Percentiles rank a stretch among this genome's conserved stretches.
Conservation (phyloP, 2,113 vertebrate genomes). For the Raja brachyura region DNA sequence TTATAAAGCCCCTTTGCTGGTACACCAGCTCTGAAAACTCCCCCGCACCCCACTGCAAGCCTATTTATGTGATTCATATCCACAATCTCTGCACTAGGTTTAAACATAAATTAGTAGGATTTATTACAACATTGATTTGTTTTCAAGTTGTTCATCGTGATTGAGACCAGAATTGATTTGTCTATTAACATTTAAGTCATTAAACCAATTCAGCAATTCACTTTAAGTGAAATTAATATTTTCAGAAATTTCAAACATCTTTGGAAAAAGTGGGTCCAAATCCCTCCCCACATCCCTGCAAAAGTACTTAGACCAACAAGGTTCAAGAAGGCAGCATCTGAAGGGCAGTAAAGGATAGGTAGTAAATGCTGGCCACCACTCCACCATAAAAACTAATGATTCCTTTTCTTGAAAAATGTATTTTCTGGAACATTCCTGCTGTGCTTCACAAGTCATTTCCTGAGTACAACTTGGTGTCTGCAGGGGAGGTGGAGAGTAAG, state of each 20-base stretch:
- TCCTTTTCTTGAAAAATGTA: neutral
- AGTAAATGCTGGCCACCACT: too few relatives aligned
- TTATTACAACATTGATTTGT: neutral
- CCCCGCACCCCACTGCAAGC: too few relatives aligned
- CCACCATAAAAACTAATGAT: neutral
- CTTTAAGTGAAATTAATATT: neutral
- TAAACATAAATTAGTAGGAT: neutral
- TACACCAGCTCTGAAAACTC: neutral
- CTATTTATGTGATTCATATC: neutral
- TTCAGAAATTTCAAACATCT: neutral
- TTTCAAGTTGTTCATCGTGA: neutral
- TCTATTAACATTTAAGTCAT: neutral
- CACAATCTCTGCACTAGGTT: neutral
- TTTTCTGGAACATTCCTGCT: neutral
- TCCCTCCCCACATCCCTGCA: too few relatives aligned
- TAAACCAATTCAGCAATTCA: neutral
- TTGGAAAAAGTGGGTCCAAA: neutral
- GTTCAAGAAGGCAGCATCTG: too few relatives aligned
- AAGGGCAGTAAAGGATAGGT: too few relatives aligned
- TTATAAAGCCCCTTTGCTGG: too few relatives aligned
- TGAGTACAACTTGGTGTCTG: neutral
- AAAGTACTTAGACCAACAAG: too few relatives aligned
- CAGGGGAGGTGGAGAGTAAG: neutral
- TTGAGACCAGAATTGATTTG: neutral
- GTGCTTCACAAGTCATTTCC: neutral